Percentiles rank a stretch among this genome's conserved stretches.
phyloP scores from a whole-genome alignment of 2,113 vertebrate genomes.

The Petrocephalus microphthalmus region DNA sequence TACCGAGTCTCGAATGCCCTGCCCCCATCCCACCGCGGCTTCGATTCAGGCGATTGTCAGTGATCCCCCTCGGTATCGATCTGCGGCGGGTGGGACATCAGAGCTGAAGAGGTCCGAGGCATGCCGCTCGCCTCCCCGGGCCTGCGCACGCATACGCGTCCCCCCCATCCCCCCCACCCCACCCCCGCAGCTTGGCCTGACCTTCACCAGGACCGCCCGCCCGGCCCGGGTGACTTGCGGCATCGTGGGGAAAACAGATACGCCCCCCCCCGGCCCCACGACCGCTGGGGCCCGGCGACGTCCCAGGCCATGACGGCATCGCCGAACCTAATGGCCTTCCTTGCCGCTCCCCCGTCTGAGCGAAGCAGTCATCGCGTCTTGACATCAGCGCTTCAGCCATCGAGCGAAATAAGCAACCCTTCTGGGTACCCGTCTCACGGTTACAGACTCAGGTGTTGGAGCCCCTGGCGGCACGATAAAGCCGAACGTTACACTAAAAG shows the following conservation, averaged over 20 bases:
- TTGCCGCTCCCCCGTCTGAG: not conserved
- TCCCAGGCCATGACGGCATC: not conserved
- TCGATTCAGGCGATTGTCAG: slow-evolving; percentile 45
- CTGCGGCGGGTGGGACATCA: slow-evolving; percentile 66
- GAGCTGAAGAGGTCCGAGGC: slow-evolving; percentile 60
- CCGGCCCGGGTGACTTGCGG: slow-evolving; percentile 31
- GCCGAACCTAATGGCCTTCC: slow-evolving; percentile 3
- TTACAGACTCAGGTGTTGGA: slow-evolving; percentile 4
- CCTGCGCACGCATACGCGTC: slow-evolving; percentile 16
- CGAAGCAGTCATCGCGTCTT: not conserved
- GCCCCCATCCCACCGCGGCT: slow-evolving; percentile 33
- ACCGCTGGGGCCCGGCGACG: slow-evolving; percentile 26
- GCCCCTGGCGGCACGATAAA: not conserved
- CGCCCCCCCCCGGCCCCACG: not conserved
- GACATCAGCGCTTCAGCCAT: slow-evolving; percentile 3
- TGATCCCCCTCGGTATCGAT: slow-evolving; percentile 63
- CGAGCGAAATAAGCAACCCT: not conserved
- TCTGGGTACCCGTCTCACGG: not conserved
- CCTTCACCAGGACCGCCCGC: slow-evolving; percentile 50
- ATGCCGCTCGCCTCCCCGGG: slow-evolving; percentile 39
- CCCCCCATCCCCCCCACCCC: too few relatives aligned
- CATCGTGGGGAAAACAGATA: slow-evolving; percentile 11
- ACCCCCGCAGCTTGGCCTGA: slow-evolving; percentile 50
- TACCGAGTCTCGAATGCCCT: slow-evolving; percentile 51
- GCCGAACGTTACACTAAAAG: not conserved